Evolutionary conservation across 2,888 invertebrate species (phyloP).

Genomic region (Acanthosepion esculentum): DNA sequence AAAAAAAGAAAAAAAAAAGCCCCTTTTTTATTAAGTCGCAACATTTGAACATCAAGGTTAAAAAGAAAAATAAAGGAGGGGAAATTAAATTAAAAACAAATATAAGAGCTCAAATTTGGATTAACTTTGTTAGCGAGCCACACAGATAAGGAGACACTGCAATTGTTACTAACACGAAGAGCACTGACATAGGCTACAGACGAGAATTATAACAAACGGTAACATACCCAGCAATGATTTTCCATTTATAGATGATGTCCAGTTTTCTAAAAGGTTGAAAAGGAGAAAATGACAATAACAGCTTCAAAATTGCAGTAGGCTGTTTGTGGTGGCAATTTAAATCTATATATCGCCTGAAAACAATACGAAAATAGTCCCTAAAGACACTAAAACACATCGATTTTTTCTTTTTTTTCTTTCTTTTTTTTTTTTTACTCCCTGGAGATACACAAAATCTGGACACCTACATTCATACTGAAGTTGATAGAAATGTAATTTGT

Average conservation of each 20-base stretch:
- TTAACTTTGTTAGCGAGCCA: background rate
- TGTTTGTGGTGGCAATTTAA: background rate
- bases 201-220: conserved; percentile 39
- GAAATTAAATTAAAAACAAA: background rate
- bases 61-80: background rate
- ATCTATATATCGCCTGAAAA: background rate
- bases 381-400: too few relatives aligned
- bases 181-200: conserved; percentile 43
- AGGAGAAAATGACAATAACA: conserved; percentile 46
- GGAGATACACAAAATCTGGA: too few relatives aligned
- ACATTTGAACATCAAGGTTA: too few relatives aligned
- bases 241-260: conserved; percentile 46
- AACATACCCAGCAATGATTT: conserved; percentile 46
- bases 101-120: background rate
- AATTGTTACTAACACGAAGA: conserved; percentile 35
- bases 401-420: too few relatives aligned
- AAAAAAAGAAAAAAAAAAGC: too few relatives aligned
- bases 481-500: too few relatives aligned
- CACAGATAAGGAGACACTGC: conserved; percentile 33
- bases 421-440: too few relatives aligned
- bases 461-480: too few relatives aligned
- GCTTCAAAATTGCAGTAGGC: conserved; percentile 13
- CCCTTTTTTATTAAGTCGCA: too few relatives aligned
- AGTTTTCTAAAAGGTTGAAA: conserved; percentile 46
- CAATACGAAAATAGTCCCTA: too few relatives aligned